Conservation (phyloP, 2,113 vertebrate species). For the Nicator chloris region DNA sequence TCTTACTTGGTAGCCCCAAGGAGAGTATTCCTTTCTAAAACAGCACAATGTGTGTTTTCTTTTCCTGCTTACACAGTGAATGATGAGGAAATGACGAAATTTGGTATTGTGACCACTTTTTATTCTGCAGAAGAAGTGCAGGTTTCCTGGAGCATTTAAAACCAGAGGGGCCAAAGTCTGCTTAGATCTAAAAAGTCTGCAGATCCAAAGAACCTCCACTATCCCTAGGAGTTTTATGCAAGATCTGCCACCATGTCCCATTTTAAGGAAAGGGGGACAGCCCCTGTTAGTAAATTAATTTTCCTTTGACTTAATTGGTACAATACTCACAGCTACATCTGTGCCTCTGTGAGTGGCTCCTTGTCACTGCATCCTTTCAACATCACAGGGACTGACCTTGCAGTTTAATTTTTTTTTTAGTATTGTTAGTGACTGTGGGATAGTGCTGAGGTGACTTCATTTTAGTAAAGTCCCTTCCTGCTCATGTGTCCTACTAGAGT, state of each 20-base stretch:
- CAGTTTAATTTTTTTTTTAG: not conserved
- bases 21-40: not conserved
- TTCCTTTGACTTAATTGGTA: not conserved
- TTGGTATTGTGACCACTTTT: not conserved
- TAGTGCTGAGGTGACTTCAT: not conserved
- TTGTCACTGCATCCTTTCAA: not conserved
- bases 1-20: not conserved
- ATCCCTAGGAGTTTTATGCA: not conserved
- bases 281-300: not conserved
- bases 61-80: slow-evolving; percentile 7
- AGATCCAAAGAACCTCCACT: not conserved
- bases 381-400: not conserved
- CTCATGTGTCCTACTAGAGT: not conserved
- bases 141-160: slow-evolving; percentile 11
- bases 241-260: not conserved
- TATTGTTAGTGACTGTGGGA: not conserved
- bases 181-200: not conserved
- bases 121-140: not conserved
- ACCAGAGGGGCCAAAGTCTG: not conserved
- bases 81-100: slow-evolving; percentile 33
- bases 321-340: not conserved
- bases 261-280: not conserved
- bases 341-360: not conserved
- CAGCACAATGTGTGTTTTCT: slow-evolving; percentile 11
- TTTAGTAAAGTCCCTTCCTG: not conserved